These are phyloP conservation scores for Drosophila nigritarsus DNA, from an alignment of 2,888 invertebrate species.

Conservation along the genomic window DNA sequence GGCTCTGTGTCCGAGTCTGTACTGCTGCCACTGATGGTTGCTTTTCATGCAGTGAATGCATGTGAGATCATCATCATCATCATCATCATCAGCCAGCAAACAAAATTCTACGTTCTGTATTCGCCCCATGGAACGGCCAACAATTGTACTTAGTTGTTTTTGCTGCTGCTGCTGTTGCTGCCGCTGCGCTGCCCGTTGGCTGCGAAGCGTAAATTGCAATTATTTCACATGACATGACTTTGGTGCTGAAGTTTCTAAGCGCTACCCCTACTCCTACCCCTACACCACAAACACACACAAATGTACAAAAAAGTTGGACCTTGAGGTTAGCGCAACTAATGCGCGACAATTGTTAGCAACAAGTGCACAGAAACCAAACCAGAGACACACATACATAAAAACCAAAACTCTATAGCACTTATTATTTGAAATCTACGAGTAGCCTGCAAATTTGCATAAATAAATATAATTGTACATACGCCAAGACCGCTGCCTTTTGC, in stretches of 20 bases:
- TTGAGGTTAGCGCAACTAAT: slow-evolving; percentile 65
- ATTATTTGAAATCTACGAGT: slow-evolving; percentile 25
- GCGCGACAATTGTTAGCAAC: slow-evolving; percentile 49
- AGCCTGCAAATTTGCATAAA: slow-evolving; percentile 73
- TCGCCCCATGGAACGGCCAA: slow-evolving; percentile 63
- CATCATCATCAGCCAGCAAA: slow-evolving; percentile 25
- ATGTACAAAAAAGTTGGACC: slow-evolving; percentile 47
- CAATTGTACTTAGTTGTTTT: slow-evolving; percentile 37
- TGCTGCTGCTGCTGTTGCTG: slow-evolving; percentile 13
- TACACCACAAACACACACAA: slow-evolving; percentile 13
- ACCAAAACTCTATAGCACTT: slow-evolving; percentile 33
- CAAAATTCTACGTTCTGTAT: slow-evolving; percentile 71
- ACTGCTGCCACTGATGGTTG: slow-evolving; percentile 52
- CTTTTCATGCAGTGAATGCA: slow-evolving; percentile 73
- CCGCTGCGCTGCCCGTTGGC: slow-evolving; percentile 48
- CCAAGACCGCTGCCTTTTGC: slow-evolving; percentile 34
- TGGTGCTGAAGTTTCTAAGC: slow-evolving; percentile 41
- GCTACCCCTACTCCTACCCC: background rate
- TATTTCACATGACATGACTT: slow-evolving; percentile 77
- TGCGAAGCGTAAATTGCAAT: slow-evolving; percentile 76
- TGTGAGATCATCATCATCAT: slow-evolving; percentile 68
- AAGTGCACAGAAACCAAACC: slow-evolving; percentile 40
- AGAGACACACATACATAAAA: background rate
- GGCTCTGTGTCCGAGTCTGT: slow-evolving; percentile 54
- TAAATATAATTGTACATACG: slow-evolving; percentile 54